Base-by-base conservation (phyloP, 1,140 invertebrate species). In the Diorhabda elongata region DNA sequence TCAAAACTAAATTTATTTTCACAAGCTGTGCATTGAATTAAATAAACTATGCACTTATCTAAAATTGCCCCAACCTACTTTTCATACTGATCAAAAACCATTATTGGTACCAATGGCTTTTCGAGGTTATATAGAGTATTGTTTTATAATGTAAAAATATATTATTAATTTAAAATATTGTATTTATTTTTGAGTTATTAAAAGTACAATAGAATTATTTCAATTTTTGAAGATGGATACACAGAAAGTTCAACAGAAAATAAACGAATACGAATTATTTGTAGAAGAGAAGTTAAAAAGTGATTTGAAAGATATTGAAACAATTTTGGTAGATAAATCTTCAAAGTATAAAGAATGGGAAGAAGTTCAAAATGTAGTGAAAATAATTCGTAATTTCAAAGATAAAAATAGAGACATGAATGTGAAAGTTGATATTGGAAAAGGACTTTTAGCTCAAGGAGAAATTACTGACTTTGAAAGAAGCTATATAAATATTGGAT, bases 181-280 rank as follows among this genome's bases (percentile, higher is more conserved):
- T 26, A 26, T 26, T 26, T 26, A 26, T 26, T 26, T 26, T 26
- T 26, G 26, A 26, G 26, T 26, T 26, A 26, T 26, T 26, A 26
- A 26, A 26, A 26, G 26, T 26, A 26, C 26, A 26, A 26, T 26
- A 26, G 26, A 26, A 26, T 26, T 26, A 26, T 26, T 26, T 26
- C 26, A 26, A 26, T 26, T 26, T 26, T 26, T 26, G 26, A 26
- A 26, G 4, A 66, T 66, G 64, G 11, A 66, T 58, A 7, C 41
- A 7, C 26, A 57, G 57, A 71, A 76, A 58, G 52, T 79, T 41
- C 26, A 69, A n/a, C 63, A 72, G 11, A 81, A 81, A 76, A 65
- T 81, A 45, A 67, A 75, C 66, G 71, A 74, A 26, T 81, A 81
- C 63, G 72, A 81, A 70, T 7, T 73, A 44, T 81, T 79, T 68